Conservation (phyloP, 2,113 vertebrate species). For the Thalassarche chlororhynchos region DNA sequence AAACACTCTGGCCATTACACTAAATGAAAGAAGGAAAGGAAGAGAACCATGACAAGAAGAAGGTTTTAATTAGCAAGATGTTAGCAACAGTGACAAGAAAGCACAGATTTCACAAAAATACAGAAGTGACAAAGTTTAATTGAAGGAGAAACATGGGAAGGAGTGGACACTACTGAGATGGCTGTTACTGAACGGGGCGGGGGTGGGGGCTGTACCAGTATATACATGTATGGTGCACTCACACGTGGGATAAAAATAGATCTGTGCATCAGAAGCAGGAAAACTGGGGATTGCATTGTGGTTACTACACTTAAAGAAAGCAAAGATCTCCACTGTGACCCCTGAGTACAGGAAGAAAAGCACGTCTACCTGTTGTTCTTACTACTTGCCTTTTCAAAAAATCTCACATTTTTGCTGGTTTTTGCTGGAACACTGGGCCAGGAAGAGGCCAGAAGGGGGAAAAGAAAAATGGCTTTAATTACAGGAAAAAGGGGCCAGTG, state of each 20-base stretch:
- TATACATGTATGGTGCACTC: not conserved
- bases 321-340: not conserved
- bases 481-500: slow-evolving; percentile 49
- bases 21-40: not conserved
- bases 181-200: not conserved
- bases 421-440: not conserved
- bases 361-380: slow-evolving; percentile 9
- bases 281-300: not conserved
- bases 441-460: slow-evolving; percentile 43
- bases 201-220: no score
- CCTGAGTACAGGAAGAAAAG: not conserved
- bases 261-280: not conserved
- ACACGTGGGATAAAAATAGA: not conserved
- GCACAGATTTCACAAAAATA: not conserved
- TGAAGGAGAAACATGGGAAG: not conserved
- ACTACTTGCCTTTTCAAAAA: not conserved
- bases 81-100: not conserved
- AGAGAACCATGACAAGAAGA: not conserved
- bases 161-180: not conserved
- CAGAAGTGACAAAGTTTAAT: not conserved
- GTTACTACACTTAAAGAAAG: not conserved
- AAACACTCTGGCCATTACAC: not conserved
- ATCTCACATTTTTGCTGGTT: not conserved
- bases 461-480: slow-evolving; percentile 58
- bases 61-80: not conserved